Percentiles rank a stretch among this genome's conserved stretches.
phyloP scores from a whole-genome alignment of 2,888 invertebrate species.

The Galerucella calmariensis region DNA sequence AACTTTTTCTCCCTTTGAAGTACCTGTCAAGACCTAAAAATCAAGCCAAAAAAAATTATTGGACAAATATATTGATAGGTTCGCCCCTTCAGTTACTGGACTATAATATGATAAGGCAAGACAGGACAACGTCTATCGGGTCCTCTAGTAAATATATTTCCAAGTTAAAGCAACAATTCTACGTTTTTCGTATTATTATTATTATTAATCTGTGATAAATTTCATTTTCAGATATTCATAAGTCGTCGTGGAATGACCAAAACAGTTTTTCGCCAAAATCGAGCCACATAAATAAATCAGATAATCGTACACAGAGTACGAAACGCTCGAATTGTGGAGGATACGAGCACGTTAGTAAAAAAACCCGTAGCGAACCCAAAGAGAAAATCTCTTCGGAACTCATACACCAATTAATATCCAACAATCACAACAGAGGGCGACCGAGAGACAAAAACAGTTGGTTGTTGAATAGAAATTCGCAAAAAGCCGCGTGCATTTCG shows the following conservation, averaged over 20 bases:
- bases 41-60: too few species aligned
- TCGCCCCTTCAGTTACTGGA: too few species aligned
- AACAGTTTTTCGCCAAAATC: conserved; percentile 33
- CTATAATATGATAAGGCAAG: too few species aligned
- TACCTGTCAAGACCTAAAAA: too few species aligned
- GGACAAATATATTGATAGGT: too few species aligned
- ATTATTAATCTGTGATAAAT: neutral
- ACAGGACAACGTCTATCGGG: too few species aligned
- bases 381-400: conserved; percentile 67
- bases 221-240: conserved; percentile 40
- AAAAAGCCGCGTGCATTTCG: conserved; percentile 62
- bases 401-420: conserved; percentile 71
- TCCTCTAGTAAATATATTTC: too few species aligned
- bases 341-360: conserved; percentile 56
- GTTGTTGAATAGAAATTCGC: conserved; percentile 59
- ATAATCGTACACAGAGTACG: conserved; percentile 46
- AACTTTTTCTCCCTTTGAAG: too few species aligned
- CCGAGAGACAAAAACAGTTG: conserved; percentile 61
- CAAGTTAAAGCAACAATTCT: too few species aligned
- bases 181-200: neutral
- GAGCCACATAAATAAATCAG: conserved; percentile 38
- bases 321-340: conserved; percentile 54
- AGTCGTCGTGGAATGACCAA: conserved; percentile 47
- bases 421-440: conserved; percentile 57
- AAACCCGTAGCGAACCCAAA: conserved; percentile 59